phyloP scores from a whole-genome alignment of 2,888 invertebrate species.

The Hermaeophaga mercurialis region DNA sequence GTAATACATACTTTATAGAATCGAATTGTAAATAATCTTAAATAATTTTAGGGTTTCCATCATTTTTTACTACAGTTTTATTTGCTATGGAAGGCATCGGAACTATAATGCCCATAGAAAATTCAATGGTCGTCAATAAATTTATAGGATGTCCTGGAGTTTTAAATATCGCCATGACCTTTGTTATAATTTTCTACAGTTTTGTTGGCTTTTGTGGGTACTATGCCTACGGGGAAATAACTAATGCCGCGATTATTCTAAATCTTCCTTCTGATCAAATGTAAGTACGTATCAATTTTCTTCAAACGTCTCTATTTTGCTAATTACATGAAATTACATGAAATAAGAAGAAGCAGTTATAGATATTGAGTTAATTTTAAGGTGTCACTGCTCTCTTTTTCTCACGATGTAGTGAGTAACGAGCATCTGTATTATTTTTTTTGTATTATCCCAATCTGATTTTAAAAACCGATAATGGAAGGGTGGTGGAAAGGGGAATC shows the following conservation, averaged over 20 bases:
- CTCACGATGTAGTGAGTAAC: no score
- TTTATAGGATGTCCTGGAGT: slow-evolving; percentile 86
- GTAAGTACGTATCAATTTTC: no score
- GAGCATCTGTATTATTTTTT: no score
- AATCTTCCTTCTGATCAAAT: slow-evolving; percentile 72
- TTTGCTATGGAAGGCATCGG: slow-evolving; percentile 86
- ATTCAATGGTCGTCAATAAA: slow-evolving; percentile 64
- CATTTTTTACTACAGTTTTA: slow-evolving; percentile 74
- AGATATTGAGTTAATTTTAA: no score
- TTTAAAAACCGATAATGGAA: no score
- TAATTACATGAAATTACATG: no score
- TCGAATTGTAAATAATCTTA: no score
- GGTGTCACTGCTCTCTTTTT: no score
- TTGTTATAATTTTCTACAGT: slow-evolving; percentile 80
- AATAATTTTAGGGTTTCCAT: slow-evolving; percentile 59
- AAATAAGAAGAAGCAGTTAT: no score
- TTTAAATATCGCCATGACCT: slow-evolving; percentile 83
- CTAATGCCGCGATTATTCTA: slow-evolving; percentile 79
- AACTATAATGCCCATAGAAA: slow-evolving; percentile 86
- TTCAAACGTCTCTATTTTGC: no score
- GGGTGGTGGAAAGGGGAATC: no score
- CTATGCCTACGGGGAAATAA: slow-evolving; percentile 77
- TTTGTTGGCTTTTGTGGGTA: slow-evolving; percentile 91
- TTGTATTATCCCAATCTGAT: no score
- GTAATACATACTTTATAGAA: slow-evolving; percentile 11